Evolutionary conservation across 2,113 vertebrate species (phyloP).

Genomic region (Scomber scombrus): DNA sequence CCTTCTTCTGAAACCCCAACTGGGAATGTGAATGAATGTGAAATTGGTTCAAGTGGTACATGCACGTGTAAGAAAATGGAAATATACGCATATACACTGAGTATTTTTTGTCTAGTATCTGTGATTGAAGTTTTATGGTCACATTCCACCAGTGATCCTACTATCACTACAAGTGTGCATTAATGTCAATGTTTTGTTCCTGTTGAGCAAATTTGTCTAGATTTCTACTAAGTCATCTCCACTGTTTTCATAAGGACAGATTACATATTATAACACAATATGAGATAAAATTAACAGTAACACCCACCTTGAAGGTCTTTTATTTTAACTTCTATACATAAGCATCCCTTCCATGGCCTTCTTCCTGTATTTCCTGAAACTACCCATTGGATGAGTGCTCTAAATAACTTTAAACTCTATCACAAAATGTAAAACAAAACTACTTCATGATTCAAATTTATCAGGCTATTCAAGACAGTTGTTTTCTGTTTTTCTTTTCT

Average conservation of each 20-base stretch:
- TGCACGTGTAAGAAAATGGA: not conserved
- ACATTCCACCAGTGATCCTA: not conserved
- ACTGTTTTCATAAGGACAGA: not conserved
- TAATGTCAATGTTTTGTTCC: not conserved
- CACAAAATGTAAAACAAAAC: conserved; percentile 21
- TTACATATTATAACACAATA: not conserved
- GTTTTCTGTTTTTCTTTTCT: too few species aligned
- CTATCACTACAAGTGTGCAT: not conserved
- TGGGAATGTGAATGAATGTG: not conserved
- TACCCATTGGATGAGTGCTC: too few species aligned
- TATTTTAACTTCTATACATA: not conserved
- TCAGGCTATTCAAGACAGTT: conserved; percentile 2
- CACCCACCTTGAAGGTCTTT: not conserved
- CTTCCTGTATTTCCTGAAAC: conserved; percentile 4
- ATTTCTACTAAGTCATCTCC: not conserved
- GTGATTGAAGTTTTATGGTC: not conserved
- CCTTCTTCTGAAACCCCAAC: not conserved
- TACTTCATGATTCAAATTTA: conserved; percentile 29
- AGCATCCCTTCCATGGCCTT: not conserved
- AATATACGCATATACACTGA: not conserved
- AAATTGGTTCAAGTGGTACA: too few species aligned
- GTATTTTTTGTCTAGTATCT: not conserved
- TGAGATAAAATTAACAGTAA: not conserved
- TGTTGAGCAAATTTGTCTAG: not conserved
- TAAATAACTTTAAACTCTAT: conserved; percentile 29